These are phyloP conservation scores for Euspilapteryx auroguttella DNA, from an alignment of 2,888 invertebrate species.

Conservation along the genomic window DNA sequence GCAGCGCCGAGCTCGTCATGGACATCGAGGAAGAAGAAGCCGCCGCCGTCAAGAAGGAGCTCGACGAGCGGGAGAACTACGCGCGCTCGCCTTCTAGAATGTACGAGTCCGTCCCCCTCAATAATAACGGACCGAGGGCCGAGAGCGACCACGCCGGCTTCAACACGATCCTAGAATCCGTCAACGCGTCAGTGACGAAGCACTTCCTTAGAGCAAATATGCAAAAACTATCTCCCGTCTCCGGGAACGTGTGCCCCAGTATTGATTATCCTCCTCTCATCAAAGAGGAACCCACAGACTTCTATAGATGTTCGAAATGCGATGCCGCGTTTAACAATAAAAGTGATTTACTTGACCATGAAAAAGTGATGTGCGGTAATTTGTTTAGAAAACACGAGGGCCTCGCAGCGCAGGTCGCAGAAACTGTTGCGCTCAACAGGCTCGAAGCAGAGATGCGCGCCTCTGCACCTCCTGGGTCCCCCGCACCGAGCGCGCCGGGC, in stretches of 20 bases:
- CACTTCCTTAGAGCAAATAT: conserved; percentile 71
- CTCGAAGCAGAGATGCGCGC: conserved; percentile 51
- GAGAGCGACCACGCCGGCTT: conserved; percentile 65
- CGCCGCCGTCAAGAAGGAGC: conserved; percentile 43
- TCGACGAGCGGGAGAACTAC: conserved; percentile 27
- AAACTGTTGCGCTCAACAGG: conserved; percentile 62
- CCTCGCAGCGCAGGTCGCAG: conserved; percentile 76
- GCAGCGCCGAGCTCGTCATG: conserved; percentile 68
- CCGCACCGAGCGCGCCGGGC: too few relatives aligned
- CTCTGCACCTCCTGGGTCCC: conserved; percentile 49
- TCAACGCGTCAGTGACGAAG: conserved; percentile 74
- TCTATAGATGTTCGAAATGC: conserved; percentile 60
- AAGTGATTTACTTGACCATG: conserved; percentile 70
- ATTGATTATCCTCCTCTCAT: conserved; percentile 27
- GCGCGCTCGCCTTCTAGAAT: conserved; percentile 18
- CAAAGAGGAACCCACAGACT: conserved; percentile 39
- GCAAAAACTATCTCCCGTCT: conserved; percentile 65
- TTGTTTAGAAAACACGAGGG: conserved; percentile 68
- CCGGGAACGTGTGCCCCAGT: conserved; percentile 40
- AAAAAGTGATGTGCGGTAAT: conserved; percentile 64
- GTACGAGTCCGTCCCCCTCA: conserved; percentile 31
- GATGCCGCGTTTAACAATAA: conserved; percentile 60
- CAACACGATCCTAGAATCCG: conserved; percentile 73
- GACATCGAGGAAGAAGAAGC: conserved; percentile 66
- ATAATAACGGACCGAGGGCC: conserved; percentile 22